Evolutionary conservation across 2,888 invertebrate genomes (phyloP).

Genomic region (Apotomis capreana): DNA sequence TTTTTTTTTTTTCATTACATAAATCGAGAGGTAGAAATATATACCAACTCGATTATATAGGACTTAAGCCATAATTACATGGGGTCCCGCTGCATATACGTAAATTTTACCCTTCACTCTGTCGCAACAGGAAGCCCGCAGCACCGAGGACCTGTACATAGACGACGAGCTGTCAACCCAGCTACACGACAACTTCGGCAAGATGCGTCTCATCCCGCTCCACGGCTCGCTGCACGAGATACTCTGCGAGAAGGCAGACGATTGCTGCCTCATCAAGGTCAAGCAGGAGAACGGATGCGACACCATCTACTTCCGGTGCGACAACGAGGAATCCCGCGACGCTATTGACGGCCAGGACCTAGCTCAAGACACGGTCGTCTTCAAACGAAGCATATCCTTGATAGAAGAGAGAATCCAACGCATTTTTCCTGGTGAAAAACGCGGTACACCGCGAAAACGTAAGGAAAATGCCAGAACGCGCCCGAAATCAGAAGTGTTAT

Average conservation of each 20-base stretch:
- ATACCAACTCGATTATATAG: too few relatives aligned
- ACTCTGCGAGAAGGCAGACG: constrained; percentile 75
- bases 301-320: constrained; percentile 72
- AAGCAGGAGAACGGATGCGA: constrained; percentile 78
- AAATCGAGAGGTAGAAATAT: too few relatives aligned
- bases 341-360: constrained; percentile 62
- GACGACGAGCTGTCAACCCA: constrained; percentile 80
- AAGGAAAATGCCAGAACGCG: constrained; percentile 46
- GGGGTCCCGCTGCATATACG: too few relatives aligned
- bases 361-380: constrained; percentile 69
- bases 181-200: constrained; percentile 75
- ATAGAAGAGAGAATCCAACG: constrained; percentile 74
- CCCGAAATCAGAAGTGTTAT: constrained; percentile 62
- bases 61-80: too few relatives aligned
- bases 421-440: constrained; percentile 65
- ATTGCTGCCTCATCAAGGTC: constrained; percentile 77
- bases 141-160: constrained; percentile 83
- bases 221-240: constrained; percentile 78
- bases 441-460: constrained; percentile 48
- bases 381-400: constrained; percentile 74
- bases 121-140: constrained; percentile 72
- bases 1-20: too few relatives aligned
- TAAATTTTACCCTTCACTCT: neutral
- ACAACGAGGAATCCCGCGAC: constrained; percentile 72
- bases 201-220: constrained; percentile 72